phyloP scores from a whole-genome alignment of 1,140 invertebrate species.

The Philotrypesis tridentata region DNA sequence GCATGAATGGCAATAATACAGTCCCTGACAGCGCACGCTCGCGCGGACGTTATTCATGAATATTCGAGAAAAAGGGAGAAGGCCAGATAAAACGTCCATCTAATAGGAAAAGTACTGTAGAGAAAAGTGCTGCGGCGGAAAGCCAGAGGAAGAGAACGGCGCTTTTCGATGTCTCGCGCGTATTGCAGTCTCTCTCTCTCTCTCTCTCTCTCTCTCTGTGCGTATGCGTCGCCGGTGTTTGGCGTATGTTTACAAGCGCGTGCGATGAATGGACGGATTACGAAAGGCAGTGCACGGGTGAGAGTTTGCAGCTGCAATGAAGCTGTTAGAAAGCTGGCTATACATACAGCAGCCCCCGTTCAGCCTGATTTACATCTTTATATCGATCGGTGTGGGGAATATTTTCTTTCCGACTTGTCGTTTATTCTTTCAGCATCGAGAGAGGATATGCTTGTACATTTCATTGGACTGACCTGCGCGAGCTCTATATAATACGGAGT shows the following conservation, averaged over 20 bases:
- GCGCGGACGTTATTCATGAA: constrained; percentile 38
- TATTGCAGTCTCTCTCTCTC: too few species aligned
- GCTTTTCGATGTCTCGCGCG: not conserved
- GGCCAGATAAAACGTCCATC: not conserved
- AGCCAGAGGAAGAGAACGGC: not conserved
- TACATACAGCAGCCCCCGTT: not conserved
- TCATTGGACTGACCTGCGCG: too few species aligned
- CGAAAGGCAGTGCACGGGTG: not conserved
- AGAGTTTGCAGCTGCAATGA: not conserved
- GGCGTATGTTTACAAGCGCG: not conserved
- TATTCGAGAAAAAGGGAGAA: constrained; percentile 20
- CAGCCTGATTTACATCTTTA: constrained; percentile 34
- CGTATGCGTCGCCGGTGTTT: not conserved
- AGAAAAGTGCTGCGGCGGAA: not conserved
- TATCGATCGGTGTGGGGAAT: not conserved
- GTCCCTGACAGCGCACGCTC: not conserved
- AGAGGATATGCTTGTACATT: too few species aligned
- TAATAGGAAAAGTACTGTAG: constrained; percentile 26
- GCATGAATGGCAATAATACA: constrained; percentile 13
- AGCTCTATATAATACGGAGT: too few species aligned
- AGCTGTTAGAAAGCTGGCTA: not conserved
- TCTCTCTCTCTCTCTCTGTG: too few species aligned
- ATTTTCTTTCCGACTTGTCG: too few species aligned
- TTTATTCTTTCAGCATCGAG: too few species aligned
- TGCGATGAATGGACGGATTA: not conserved